A percentile compares a stretch with the other conserved stretches of the same genome.
These are phyloP conservation scores for Petroica traversi DNA, from an alignment of 2,113 vertebrate genomes.

Conservation along the genomic window DNA sequence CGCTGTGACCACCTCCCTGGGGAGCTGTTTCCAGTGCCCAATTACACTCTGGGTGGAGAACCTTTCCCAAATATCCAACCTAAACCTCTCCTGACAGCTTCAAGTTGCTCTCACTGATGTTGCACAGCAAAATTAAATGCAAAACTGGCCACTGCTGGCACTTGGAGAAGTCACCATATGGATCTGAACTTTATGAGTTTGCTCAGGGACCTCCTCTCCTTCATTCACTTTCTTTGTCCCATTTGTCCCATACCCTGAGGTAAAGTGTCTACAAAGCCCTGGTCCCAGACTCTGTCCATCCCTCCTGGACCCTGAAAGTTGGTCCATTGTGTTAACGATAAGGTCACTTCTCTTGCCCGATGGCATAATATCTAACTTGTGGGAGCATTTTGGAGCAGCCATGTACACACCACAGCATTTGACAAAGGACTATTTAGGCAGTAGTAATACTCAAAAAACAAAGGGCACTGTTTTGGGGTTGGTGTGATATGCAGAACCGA, in stretches of 20 bases:
- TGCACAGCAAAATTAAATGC: background rate
- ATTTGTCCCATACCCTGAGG: background rate
- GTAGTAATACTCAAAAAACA: background rate
- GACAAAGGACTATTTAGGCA: background rate
- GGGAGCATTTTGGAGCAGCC: background rate
- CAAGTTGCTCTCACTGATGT: background rate
- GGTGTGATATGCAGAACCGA: background rate
- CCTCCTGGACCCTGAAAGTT: background rate
- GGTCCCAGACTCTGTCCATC: accelerated
- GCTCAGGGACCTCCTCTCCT: background rate
- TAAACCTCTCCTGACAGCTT: background rate
- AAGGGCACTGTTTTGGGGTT: background rate
- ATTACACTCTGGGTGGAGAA: background rate
- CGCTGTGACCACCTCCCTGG: background rate
- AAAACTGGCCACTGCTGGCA: background rate
- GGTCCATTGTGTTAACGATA: background rate
- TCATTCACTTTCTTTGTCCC: background rate
- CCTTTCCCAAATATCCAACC: background rate
- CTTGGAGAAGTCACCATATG: background rate
- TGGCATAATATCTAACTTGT: background rate
- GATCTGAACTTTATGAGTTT: background rate
- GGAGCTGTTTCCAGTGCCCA: too few species aligned
- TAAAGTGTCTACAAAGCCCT: background rate
- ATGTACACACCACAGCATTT: too few species aligned
- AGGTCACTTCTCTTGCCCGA: background rate